Conservation (phyloP, 2,888 invertebrate genomes). For the Cephus pygmeus region DNA sequence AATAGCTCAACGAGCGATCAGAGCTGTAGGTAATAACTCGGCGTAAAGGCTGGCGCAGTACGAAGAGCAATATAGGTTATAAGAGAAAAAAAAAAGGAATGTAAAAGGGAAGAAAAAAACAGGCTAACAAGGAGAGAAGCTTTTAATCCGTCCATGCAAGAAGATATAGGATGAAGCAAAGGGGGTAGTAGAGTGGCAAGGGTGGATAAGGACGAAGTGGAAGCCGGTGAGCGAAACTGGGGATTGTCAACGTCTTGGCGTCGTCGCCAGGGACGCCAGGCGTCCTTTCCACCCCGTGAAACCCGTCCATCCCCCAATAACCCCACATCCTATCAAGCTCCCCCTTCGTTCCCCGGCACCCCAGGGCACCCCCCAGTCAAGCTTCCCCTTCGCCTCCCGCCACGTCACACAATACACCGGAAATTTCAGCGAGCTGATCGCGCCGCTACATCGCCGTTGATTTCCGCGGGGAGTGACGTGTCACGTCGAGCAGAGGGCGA, state of each 20-base stretch:
- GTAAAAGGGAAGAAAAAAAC: neutral
- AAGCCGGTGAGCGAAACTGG: conserved; percentile 18
- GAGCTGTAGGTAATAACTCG: neutral
- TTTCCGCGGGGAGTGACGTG: conserved; percentile 57
- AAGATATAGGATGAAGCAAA: conserved; percentile 27
- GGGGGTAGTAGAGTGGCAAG: conserved; percentile 38
- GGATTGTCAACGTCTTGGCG: conserved; percentile 52
- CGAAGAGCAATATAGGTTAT: neutral
- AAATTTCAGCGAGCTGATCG: conserved; percentile 51
- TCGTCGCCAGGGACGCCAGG: conserved; percentile 54
- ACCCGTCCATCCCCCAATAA: neutral
- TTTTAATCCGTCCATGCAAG: conserved; percentile 52
- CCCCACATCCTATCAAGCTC: conserved; percentile 41
- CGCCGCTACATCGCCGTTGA: conserved; percentile 49
- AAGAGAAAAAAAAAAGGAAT: neutral
- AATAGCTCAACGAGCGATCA: conserved; percentile 5
- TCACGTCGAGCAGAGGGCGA: conserved; percentile 33
- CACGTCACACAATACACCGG: conserved; percentile 49
- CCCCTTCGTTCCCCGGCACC: conserved; percentile 23
- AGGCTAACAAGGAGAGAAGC: conserved; percentile 27
- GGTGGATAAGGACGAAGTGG: neutral
- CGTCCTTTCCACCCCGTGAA: conserved; percentile 27
- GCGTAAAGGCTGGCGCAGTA: neutral
- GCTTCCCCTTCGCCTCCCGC: conserved; percentile 23
- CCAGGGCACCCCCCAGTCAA: conserved; percentile 13